A percentile compares a stretch with the other conserved stretches of the same genome.
phyloP scores from a whole-genome alignment of 2,888 invertebrate genomes.

The Cyaniris semiargus region DNA sequence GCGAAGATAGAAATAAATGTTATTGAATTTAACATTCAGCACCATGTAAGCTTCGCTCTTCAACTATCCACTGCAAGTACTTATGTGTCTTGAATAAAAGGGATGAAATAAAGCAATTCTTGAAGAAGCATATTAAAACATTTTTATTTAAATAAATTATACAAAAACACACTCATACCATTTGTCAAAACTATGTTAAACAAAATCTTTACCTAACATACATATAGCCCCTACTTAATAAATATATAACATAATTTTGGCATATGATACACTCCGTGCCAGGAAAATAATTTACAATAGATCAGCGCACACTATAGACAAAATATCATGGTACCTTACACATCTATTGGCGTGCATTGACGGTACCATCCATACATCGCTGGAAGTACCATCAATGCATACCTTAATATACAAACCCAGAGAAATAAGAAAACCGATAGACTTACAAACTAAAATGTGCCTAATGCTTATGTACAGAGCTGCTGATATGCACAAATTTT shows the following conservation, averaged over 20 bases:
- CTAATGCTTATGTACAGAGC: not conserved
- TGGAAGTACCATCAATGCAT: too few relatives aligned
- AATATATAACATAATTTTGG: slow-evolving; percentile 35
- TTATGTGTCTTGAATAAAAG: not conserved
- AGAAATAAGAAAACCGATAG: not conserved
- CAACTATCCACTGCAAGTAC: too few relatives aligned
- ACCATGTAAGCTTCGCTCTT: not conserved
- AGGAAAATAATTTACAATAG: slow-evolving; percentile 33
- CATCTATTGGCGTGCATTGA: not conserved
- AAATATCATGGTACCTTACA: not conserved
- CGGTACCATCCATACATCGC: too few relatives aligned
- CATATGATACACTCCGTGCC: slow-evolving; percentile 36
- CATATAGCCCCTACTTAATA: slow-evolving; percentile 24
- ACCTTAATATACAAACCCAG: not conserved
- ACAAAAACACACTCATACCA: slow-evolving; percentile 35
- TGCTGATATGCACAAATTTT: not conserved
- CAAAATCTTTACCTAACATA: slow-evolving; percentile 5
- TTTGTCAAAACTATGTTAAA: slow-evolving; percentile 40
- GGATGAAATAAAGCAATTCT: not conserved
- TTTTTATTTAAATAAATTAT: slow-evolving; percentile 32
- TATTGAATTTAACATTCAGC: not conserved
- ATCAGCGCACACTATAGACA: slow-evolving; percentile 32
- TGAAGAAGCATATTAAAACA: slow-evolving; percentile 31
- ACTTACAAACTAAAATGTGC: not conserved
- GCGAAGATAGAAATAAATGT: too few relatives aligned